A percentile compares a stretch with the other conserved stretches of the same genome.
These are phyloP conservation scores for Bujurquina vittata DNA, from an alignment of 2,113 vertebrate genomes.

Conservation along the genomic window DNA sequence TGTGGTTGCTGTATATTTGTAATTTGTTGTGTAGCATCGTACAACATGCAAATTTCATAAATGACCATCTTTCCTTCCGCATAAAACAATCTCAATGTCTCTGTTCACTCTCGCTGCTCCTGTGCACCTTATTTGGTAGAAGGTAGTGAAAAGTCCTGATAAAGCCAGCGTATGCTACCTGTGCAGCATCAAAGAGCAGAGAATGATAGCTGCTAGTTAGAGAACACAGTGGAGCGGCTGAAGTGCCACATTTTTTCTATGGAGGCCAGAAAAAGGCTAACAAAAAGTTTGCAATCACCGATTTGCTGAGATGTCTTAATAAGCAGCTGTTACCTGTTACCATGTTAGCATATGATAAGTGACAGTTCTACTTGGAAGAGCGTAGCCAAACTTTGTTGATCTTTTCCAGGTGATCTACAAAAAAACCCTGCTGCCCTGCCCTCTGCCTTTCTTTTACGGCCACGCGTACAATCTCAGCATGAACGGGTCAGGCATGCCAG, in stretches of 20 bases:
- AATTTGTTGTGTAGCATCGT: neutral
- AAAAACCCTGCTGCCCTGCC: constrained; percentile 94
- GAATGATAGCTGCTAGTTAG: neutral
- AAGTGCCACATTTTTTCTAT: neutral
- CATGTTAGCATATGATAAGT: neutral
- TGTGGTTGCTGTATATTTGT: neutral
- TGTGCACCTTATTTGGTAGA: neutral
- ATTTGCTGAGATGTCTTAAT: neutral
- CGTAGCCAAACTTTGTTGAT: neutral
- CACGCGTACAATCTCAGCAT: constrained; percentile 80
- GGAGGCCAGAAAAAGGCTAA: neutral
- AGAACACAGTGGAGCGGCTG: neutral
- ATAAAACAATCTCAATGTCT: neutral
- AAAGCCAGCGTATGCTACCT: neutral
- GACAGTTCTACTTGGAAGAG: neutral
- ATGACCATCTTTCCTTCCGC: neutral
- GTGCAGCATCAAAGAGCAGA: neutral
- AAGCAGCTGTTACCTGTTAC: neutral
- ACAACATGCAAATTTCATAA: neutral
- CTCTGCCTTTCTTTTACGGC: constrained; percentile 84
- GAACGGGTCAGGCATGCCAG: constrained; percentile 79
- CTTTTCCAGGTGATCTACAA: constrained; percentile 91
- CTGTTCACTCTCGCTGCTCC: neutral
- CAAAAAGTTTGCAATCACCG: neutral
- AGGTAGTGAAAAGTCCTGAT: neutral